phyloP scores from a whole-genome alignment of 53 echinoderm and acorn worm species.

The Echinarachnius parma region DNA sequence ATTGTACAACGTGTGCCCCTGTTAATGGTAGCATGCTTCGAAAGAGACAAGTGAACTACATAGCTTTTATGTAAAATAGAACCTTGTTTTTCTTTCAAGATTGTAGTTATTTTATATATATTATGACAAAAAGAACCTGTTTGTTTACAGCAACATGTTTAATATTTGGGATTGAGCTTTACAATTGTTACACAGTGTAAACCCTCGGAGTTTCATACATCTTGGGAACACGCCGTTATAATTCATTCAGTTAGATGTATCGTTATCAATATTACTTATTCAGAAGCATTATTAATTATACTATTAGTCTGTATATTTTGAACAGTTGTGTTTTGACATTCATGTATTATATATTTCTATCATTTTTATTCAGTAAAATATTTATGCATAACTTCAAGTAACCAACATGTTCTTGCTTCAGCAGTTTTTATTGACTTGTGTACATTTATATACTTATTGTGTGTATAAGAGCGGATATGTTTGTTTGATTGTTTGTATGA shows the following conservation, averaged over 20 bases:
- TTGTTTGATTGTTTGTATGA: no score
- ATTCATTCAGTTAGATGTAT: constrained; percentile 35
- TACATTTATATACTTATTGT: no score
- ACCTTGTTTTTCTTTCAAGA: no score
- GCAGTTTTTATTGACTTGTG: no score
- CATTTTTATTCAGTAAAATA: constrained; percentile 52
- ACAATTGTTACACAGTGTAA: constrained; percentile 12
- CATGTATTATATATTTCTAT: constrained; percentile 42
- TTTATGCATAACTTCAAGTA: constrained; percentile 49
- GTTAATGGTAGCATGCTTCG: no score
- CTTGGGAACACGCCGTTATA: constrained; percentile 2
- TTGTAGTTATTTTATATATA: no score
- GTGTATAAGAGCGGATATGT: no score
- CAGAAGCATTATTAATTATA: constrained; percentile 39
- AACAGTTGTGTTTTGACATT: constrained; percentile 48
- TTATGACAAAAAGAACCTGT: constrained; percentile 38
- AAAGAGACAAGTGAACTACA: no score
- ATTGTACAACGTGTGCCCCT: no score
- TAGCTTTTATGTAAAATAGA: no score
- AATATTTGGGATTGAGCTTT: constrained; percentile 36
- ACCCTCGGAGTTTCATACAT: constrained; percentile 8
- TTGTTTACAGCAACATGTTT: constrained; percentile 38
- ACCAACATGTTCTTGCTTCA: no score
- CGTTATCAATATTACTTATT: constrained; percentile 32
- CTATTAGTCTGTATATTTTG: constrained; percentile 53